phyloP scores from a whole-genome alignment of 2,888 invertebrate genomes.

The Ochropacha duplaris region DNA sequence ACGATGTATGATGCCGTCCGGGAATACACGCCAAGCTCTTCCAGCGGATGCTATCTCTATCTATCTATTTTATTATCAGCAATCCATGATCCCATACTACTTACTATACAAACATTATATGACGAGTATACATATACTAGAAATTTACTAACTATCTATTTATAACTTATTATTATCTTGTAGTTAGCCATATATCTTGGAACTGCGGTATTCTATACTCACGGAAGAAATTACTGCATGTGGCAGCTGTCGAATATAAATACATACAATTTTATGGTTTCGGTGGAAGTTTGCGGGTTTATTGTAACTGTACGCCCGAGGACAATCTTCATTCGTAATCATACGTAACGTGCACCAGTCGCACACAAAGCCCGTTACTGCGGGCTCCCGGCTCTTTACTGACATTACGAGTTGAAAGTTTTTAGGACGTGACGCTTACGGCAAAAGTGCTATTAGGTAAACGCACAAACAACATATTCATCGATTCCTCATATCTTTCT shows the following conservation, averaged over 20 bases:
- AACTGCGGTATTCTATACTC: background rate
- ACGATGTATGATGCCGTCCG: conserved; percentile 18
- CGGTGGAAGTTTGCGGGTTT: conserved; percentile 21
- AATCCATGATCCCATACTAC: background rate
- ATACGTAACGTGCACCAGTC: conserved; percentile 28
- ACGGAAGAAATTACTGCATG: conserved; percentile 20
- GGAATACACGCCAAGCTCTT: conserved; percentile 20
- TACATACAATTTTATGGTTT: conserved; percentile 6
- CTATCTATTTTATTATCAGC: conserved; percentile 2
- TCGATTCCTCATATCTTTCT: background rate
- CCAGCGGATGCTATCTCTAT: conserved; percentile 18
- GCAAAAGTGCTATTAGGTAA: conserved; percentile 41
- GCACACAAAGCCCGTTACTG: conserved; percentile 40
- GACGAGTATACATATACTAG: background rate
- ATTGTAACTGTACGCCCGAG: conserved; percentile 18
- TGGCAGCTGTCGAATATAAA: conserved; percentile 8
- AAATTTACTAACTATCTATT: background rate
- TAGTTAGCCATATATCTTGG: background rate
- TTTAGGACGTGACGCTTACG: conserved; percentile 66
- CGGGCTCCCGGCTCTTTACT: conserved; percentile 29
- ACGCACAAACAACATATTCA: conserved; percentile 8
- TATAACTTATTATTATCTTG: no score
- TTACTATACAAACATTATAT: background rate
- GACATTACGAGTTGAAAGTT: conserved; percentile 49
- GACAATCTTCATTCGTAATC: conserved; percentile 30